These are phyloP conservation scores for Ceratoteleas bidentatus DNA, from an alignment of 1,140 invertebrate species.

Conservation along the genomic window DNA sequence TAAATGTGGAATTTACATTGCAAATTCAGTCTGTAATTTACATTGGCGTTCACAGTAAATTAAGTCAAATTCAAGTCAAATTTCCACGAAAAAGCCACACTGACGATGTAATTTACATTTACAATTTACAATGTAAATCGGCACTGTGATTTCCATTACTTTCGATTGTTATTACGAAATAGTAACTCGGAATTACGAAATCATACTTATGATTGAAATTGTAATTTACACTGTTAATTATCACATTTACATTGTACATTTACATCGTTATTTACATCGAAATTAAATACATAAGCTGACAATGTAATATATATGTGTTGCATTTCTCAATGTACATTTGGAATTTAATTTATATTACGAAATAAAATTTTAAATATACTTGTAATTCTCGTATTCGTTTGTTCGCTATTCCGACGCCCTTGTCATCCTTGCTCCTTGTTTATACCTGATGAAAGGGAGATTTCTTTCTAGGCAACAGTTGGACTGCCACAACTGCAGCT, in stretches of 20 bases:
- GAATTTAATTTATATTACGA: constrained; percentile 67
- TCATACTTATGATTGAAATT: constrained; percentile 66
- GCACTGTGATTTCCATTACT: constrained; percentile 65
- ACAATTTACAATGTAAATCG: constrained; percentile 67
- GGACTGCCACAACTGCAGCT: not conserved
- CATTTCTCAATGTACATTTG: constrained; percentile 67
- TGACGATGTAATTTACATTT: constrained; percentile 66
- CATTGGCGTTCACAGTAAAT: constrained; percentile 51
- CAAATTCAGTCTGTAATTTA: constrained; percentile 67
- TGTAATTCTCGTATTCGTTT: constrained; percentile 39
- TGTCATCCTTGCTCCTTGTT: not conserved
- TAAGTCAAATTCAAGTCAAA: constrained; percentile 50
- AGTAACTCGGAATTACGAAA: constrained; percentile 63
- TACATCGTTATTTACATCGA: constrained; percentile 69
- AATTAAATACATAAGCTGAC: constrained; percentile 66
- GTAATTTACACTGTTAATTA: constrained; percentile 68
- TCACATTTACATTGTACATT: constrained; percentile 69
- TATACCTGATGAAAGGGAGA: not conserved
- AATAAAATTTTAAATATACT: constrained; percentile 68
- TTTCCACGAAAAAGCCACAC: constrained; percentile 49
- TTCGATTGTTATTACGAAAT: constrained; percentile 64
- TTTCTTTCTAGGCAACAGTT: not conserved
- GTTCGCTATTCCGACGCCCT: constrained; percentile 8
- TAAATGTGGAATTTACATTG: constrained; percentile 69
- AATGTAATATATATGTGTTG: constrained; percentile 68